Evolutionary conservation across 2,113 vertebrate species (phyloP).

Genomic region (Collichthys lucidus): DNA sequence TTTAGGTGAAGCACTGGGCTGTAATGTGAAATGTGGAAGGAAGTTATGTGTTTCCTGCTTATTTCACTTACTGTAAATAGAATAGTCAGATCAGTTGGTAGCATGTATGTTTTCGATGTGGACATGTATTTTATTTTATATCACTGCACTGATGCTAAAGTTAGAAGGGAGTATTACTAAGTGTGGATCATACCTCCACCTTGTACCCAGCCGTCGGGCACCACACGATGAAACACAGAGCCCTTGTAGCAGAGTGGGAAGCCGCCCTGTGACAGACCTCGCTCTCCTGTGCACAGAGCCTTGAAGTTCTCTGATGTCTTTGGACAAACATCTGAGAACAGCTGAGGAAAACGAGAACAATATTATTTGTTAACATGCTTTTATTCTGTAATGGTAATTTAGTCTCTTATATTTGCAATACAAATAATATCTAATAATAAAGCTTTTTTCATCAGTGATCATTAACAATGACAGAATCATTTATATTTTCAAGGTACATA

Average conservation of each 20-base stretch:
- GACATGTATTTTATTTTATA: too few species aligned
- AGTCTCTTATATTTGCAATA: neutral
- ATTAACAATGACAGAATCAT: too few species aligned
- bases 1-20: neutral
- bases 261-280: constrained; percentile 70
- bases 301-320: constrained; percentile 92
- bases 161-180: too few species aligned
- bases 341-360: constrained; percentile 78
- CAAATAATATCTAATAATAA: neutral
- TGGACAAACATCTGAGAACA: constrained; percentile 89
- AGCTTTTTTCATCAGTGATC: too few species aligned
- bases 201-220: constrained; percentile 91
- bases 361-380: neutral
- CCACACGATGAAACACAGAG: constrained; percentile 89
- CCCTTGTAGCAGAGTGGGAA: constrained; percentile 86
- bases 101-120: neutral
- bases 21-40: neutral
- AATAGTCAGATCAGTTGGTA: neutral
- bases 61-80: neutral
- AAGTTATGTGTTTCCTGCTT: neutral
- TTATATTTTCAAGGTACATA: too few species aligned
- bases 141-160: neutral
- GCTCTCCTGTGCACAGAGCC: constrained; percentile 86
- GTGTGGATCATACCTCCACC: constrained; percentile 86
- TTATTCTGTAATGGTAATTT: neutral